Conservation (phyloP, 2,797 vertebrate genomes). For the Lates japonicus region DNA sequence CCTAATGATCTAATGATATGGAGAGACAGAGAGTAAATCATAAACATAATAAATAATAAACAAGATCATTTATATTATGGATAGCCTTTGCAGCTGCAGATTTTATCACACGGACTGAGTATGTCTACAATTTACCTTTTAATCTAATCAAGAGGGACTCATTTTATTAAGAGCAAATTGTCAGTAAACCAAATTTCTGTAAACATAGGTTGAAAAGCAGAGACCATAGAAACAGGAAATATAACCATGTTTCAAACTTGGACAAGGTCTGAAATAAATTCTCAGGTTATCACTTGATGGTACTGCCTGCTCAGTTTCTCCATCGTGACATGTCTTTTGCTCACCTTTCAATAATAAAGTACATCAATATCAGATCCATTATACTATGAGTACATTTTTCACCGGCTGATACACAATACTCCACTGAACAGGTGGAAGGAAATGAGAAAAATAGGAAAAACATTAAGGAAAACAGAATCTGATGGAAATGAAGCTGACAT, state of each 20-base stretch:
- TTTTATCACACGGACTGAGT: conserved; percentile 2
- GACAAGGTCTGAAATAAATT: neutral
- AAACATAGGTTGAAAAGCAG: neutral
- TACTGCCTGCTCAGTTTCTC: conserved; percentile 48
- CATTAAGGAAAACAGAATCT: conserved; percentile 65
- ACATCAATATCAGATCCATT: conserved; percentile 43
- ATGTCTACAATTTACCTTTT: neutral
- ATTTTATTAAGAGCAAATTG: neutral
- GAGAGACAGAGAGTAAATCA: neutral
- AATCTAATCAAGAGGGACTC: neutral
- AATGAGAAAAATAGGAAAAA: conserved; percentile 66
- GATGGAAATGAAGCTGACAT: conserved; percentile 72
- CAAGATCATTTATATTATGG: neutral
- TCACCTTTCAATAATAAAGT: conserved; percentile 25
- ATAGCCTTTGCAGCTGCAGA: neutral
- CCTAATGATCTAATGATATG: neutral
- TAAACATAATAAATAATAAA: neutral
- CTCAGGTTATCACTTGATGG: neutral
- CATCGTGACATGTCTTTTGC: conserved; percentile 17
- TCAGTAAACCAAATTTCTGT: neutral
- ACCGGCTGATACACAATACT: conserved; percentile 61
- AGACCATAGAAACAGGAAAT: conserved; percentile 1
- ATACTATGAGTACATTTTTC: conserved; percentile 42
- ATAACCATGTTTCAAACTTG: conserved; percentile 1
- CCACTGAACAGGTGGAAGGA: conserved; percentile 74